A percentile compares a stretch with the other conserved stretches of the same genome.
Conservation (phyloP, 2,113 vertebrate genomes). For the Campylomormyrus tamandua region DNA sequence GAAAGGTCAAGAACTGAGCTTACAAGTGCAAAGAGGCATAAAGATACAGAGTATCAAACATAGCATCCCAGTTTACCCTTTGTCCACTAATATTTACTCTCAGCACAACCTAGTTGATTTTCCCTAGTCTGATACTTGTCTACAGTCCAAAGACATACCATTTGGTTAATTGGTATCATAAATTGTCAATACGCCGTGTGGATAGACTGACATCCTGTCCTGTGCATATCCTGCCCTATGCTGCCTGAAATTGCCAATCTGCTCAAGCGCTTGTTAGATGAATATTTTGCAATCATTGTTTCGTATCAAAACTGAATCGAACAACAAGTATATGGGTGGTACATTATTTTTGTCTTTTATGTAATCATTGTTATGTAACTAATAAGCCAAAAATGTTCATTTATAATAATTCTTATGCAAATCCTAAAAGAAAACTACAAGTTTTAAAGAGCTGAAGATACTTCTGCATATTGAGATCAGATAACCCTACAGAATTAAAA, state of each 20-base stretch:
- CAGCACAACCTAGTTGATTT: background rate
- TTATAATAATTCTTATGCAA: background rate
- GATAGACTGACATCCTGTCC: too few relatives aligned
- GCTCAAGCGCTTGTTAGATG: too few relatives aligned
- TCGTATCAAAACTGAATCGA: too few relatives aligned
- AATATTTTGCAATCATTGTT: too few relatives aligned
- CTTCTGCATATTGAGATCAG: background rate
- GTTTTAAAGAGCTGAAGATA: background rate
- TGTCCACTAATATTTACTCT: too few relatives aligned
- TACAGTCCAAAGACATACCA: background rate
- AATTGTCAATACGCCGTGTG: too few relatives aligned
- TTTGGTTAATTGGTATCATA: too few relatives aligned
- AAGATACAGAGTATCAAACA: background rate
- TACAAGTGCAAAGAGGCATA: background rate
- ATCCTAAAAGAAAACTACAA: background rate
- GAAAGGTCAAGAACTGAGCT: background rate
- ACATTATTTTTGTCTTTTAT: background rate
- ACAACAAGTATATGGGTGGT: too few relatives aligned
- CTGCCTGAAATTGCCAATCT: too few relatives aligned
- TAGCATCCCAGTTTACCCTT: too few relatives aligned
- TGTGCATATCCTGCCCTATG: too few relatives aligned
- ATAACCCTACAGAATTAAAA: background rate
- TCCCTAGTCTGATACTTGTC: background rate
- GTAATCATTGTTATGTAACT: background rate
- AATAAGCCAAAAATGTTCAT: background rate